Evolutionary conservation across 2,113 vertebrate species (phyloP).

Genomic region (Anoplopoma fimbria): DNA sequence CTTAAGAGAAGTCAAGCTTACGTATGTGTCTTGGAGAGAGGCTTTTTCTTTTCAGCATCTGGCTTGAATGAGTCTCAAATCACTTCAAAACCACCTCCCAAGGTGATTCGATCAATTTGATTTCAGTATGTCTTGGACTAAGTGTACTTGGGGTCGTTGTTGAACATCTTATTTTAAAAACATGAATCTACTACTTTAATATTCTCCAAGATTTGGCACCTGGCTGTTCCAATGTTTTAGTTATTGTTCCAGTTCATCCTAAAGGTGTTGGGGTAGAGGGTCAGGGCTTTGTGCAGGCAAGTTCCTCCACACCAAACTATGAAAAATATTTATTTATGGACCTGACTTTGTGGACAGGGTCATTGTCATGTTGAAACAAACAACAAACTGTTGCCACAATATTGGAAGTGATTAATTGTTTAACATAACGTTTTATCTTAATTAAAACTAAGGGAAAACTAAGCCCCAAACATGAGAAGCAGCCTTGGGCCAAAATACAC

Average conservation of each 20-base stretch:
- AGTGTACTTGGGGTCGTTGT: neutral
- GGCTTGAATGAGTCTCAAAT: neutral
- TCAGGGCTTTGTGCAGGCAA: neutral
- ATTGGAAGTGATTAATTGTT: neutral
- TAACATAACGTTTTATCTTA: neutral
- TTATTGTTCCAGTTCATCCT: neutral
- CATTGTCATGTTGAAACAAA: slow-evolving; percentile 23
- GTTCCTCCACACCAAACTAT: neutral
- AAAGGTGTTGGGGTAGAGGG: neutral
- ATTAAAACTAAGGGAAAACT: neutral
- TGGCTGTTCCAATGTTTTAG: neutral
- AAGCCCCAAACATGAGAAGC: neutral
- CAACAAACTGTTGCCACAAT: slow-evolving; percentile 1
- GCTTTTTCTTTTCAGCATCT: neutral
- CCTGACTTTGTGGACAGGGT: neutral
- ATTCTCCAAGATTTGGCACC: neutral
- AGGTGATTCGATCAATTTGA: neutral
- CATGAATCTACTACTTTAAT: neutral
- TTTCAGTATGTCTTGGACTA: neutral
- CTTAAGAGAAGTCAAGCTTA: neutral
- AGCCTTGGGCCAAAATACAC: neutral
- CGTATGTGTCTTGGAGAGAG: neutral
- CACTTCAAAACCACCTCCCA: neutral
- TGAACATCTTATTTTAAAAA: neutral
- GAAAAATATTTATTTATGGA: neutral